These are phyloP conservation scores for Macrophya alboannulata DNA, from an alignment of 2,888 invertebrate species.

Conservation along the genomic window DNA sequence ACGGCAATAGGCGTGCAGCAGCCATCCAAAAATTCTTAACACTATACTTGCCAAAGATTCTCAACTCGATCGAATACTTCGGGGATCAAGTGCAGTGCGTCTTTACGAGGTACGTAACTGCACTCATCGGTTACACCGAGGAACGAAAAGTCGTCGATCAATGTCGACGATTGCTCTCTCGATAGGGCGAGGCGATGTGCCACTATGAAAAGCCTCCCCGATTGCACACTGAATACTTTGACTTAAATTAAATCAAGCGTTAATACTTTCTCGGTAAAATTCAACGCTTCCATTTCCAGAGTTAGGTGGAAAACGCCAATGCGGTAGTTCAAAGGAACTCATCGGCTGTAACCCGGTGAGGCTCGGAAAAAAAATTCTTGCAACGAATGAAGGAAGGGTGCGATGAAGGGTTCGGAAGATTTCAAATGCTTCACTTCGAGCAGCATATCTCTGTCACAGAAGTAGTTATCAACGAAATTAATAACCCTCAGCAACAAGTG, in stretches of 20 bases:
- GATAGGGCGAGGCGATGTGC: neutral
- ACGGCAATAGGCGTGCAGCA: neutral
- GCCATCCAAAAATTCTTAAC: neutral
- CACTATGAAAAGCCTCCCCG: neutral
- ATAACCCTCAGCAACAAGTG: conserved; percentile 11
- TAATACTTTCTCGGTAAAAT: neutral
- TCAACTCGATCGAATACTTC: conserved; percentile 1
- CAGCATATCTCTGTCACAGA: neutral
- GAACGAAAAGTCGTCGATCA: neutral
- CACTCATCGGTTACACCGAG: neutral
- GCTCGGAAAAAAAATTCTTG: neutral
- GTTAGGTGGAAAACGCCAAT: conserved; percentile 1
- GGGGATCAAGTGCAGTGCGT: neutral
- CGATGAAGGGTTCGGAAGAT: neutral
- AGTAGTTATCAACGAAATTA: conserved; percentile 10
- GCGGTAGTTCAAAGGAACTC: conserved; percentile 42
- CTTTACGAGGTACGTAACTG: neutral
- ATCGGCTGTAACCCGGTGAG: neutral
- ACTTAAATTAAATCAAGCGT: conserved; percentile 9
- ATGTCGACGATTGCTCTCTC: neutral
- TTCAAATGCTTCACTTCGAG: conserved; percentile 8
- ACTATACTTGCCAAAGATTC: conserved; percentile 24
- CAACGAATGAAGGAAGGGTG: conserved; percentile 13
- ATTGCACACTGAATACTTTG: neutral
- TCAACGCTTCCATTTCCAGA: neutral